phyloP scores from a whole-genome alignment of 2,113 vertebrate genomes.

The Hirundichthys speculiger region DNA sequence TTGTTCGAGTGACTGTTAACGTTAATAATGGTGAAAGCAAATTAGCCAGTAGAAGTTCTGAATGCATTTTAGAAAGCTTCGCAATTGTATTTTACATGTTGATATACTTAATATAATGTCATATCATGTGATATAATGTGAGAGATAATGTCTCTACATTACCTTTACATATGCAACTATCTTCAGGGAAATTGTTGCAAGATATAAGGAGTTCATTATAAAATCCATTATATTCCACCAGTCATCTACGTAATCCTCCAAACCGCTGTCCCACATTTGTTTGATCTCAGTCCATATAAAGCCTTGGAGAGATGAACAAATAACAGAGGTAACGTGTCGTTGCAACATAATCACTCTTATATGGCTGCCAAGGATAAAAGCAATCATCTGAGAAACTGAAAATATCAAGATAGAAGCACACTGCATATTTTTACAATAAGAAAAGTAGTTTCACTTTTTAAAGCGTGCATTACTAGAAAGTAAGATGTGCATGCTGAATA shows the following conservation, averaged over 20 bases:
- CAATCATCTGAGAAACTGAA: too few species aligned
- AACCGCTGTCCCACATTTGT: constrained; percentile 98
- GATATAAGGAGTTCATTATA: constrained; percentile 96
- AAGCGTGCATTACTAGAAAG: not conserved
- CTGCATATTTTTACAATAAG: too few species aligned
- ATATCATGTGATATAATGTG: too few species aligned
- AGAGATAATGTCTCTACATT: constrained; percentile 26
- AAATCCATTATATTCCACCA: constrained; percentile 99
- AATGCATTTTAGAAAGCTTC: too few species aligned
- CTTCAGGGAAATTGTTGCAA: constrained; percentile 97
- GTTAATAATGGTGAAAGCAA: too few species aligned
- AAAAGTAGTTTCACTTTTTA: not conserved
- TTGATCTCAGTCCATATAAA: constrained; percentile 99
- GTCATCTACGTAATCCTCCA: constrained; percentile 96
- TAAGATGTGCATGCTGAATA: not conserved
- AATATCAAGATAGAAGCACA: too few species aligned
- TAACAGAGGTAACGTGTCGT: not conserved
- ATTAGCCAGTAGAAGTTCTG: too few species aligned
- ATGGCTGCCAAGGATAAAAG: not conserved
- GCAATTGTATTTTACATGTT: too few species aligned
- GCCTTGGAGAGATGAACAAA: constrained; percentile 80
- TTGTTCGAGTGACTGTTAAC: too few species aligned
- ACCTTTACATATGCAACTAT: constrained; percentile 95
- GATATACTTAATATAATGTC: too few species aligned
- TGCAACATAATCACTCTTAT: not conserved